Conservation (phyloP, 1,140 invertebrate species). For the Atta texana region DNA sequence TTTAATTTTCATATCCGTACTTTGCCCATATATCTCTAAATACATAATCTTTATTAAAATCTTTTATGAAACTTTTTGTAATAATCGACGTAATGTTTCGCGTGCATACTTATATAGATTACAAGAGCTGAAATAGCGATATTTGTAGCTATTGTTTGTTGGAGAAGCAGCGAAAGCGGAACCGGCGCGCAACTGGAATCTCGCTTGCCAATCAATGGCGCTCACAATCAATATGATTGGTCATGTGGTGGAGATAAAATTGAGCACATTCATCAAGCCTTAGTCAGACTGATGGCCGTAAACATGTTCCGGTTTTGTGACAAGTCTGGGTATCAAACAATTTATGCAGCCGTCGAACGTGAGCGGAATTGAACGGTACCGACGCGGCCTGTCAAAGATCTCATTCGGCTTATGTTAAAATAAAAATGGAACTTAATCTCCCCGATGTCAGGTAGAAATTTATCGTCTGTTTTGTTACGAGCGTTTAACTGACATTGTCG, state of each 20-base stretch:
- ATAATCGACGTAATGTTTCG: slow-evolving; percentile 1
- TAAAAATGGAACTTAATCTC: slow-evolving; percentile 55
- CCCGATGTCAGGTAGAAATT: slow-evolving; percentile 37
- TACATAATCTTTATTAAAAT: neutral
- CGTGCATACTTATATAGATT: neutral
- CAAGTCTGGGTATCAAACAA: slow-evolving; percentile 57
- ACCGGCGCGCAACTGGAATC: slow-evolving; percentile 37
- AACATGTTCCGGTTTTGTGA: slow-evolving; percentile 65
- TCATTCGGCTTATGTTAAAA: slow-evolving; percentile 59
- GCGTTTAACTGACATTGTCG: slow-evolving; percentile 49
- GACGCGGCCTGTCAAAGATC: slow-evolving; percentile 47
- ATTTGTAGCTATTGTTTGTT: slow-evolving; percentile 59
- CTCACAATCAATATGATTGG: slow-evolving; percentile 63
- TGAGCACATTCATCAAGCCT: slow-evolving; percentile 63
- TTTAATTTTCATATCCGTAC: neutral
- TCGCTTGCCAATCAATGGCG: slow-evolving; percentile 60
- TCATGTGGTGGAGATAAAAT: slow-evolving; percentile 62
- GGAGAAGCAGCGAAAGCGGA: slow-evolving; percentile 43
- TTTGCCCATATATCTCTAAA: neutral
- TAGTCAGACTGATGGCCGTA: slow-evolving; percentile 62
- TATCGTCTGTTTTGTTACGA: slow-evolving; percentile 34
- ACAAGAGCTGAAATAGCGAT: slow-evolving; percentile 18
- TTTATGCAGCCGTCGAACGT: slow-evolving; percentile 57
- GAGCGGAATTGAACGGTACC: slow-evolving; percentile 34
- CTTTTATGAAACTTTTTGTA: neutral